phyloP scores from a whole-genome alignment of 2,888 invertebrate genomes.

The Rhagium mordax region DNA sequence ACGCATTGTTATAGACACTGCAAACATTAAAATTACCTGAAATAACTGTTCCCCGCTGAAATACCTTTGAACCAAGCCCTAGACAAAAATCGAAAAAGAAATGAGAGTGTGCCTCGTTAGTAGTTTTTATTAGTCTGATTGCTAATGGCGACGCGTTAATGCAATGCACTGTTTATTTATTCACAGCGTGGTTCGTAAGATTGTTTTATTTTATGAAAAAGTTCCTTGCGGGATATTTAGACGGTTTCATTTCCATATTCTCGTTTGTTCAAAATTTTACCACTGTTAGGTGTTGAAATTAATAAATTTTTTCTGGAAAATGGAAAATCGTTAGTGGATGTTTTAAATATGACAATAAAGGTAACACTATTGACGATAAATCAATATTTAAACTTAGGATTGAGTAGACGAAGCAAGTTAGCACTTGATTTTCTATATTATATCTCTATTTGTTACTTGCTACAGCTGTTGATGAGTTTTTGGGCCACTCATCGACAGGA shows the following conservation, averaged over 20 bases:
- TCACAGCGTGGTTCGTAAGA: not conserved
- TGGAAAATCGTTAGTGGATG: too few relatives aligned
- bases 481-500: too few relatives aligned
- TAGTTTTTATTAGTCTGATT: constrained; percentile 5
- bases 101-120: constrained; percentile 1
- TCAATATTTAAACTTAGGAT: too few relatives aligned
- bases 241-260: not conserved
- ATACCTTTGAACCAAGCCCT: constrained; percentile 17
- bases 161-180: constrained; percentile 23
- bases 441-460: too few relatives aligned
- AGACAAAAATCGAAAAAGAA: constrained; percentile 33
- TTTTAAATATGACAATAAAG: too few relatives aligned
- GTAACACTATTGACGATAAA: too few relatives aligned
- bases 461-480: too few relatives aligned
- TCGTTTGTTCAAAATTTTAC: not conserved
- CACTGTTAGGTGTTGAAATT: not conserved
- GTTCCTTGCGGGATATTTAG: not conserved
- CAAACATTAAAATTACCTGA: constrained; percentile 27
- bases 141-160: constrained; percentile 19
- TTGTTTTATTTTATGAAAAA: constrained; percentile 22
- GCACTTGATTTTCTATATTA: too few relatives aligned
- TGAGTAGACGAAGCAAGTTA: too few relatives aligned
- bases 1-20: not conserved
- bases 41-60: constrained; percentile 25
- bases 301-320: too few relatives aligned